Base-by-base conservation (phyloP, 2,113 vertebrate species). In the Marmota monax region DNA sequence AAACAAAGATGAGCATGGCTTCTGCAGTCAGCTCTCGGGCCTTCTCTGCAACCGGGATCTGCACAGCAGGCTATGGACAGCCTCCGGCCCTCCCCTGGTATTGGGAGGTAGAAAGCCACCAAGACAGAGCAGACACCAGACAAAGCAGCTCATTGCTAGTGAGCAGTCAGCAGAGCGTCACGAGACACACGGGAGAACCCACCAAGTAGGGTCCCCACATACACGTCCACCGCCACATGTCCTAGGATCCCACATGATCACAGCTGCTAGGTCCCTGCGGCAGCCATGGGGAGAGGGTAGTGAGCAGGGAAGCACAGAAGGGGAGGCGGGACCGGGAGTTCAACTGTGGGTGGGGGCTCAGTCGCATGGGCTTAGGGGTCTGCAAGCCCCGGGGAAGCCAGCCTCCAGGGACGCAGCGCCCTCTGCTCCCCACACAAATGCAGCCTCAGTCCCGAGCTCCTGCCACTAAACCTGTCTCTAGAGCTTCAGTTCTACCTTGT, bases 241-340 rank as follows among this genome's bases (percentile, higher is more conserved):
- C 86, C 77, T 63, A n/a, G 90, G 88, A 90, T 70, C 77, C 85
- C 85, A n/a, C 48, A 86, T 10, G 79, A 72, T 34, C 63, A 16
- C 78, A 86, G 91, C 17, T 79, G 90, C 90, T 91, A 42, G 82
- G 85, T 82, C 87, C 63, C 2, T 53, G 82, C 12, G 4, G 96
- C 27, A 29, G 85, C 67, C 56, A 7, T 2, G 51, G 65, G 3
- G 25, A 27, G 22, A 88, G 78, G 13, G n/a, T 8, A 61, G 67
- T 11, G 27, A 96, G 92, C 51, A 84, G 56, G 29, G 51, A 63
- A 72, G 67, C 51, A 39, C 67, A 37, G 42, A 76, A 42, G 16
- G 80, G 37, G 14, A 23, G 85, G 74, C 13, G 63, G 86, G 77
- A 92, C 42, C 29, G 20, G 95, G 78, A 45, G 39, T 8, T 32